A percentile compares a stretch with the other conserved stretches of the same genome.
These are phyloP conservation scores for Iguana delicatissima DNA, from an alignment of 2,797 vertebrate genomes.

Conservation along the genomic window DNA sequence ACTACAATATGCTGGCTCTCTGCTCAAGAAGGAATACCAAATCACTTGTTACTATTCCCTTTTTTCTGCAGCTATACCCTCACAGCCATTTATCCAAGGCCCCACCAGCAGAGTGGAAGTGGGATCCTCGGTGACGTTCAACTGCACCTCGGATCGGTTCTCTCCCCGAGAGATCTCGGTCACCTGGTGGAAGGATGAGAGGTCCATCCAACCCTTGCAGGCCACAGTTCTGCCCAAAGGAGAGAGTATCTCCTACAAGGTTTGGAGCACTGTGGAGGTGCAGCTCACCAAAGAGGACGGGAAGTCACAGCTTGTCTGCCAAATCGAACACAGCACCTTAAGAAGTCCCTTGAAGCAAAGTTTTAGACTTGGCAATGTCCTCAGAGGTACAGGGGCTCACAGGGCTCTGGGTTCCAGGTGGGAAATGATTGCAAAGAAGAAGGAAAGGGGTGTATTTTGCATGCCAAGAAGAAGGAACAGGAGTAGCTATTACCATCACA, in stretches of 20 bases:
- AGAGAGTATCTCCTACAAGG: constrained; percentile 5
- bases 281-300: neutral
- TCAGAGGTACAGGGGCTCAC: constrained; percentile 64
- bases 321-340: constrained; percentile 65
- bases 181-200: constrained; percentile 64
- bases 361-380: constrained; percentile 5
- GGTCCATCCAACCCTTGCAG: accelerated
- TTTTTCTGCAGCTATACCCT: constrained; percentile 66
- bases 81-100: accelerated
- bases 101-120: accelerated
- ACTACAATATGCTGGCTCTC: no score
- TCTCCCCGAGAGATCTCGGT: constrained; percentile 49
- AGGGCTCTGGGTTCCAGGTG: no score
- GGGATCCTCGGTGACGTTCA: constrained; percentile 43
- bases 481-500: no score
- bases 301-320: constrained; percentile 59
- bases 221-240: accelerated
- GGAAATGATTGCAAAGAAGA: neutral
- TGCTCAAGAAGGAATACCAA: no score
- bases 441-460: neutral
- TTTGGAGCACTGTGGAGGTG: constrained; percentile 56
- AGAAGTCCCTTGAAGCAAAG: accelerated
- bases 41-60: neutral
- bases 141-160: constrained; percentile 66
- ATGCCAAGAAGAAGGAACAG: neutral